Conservation (phyloP, 2,888 invertebrate genomes). For the Lasioglossum malachurum region DNA sequence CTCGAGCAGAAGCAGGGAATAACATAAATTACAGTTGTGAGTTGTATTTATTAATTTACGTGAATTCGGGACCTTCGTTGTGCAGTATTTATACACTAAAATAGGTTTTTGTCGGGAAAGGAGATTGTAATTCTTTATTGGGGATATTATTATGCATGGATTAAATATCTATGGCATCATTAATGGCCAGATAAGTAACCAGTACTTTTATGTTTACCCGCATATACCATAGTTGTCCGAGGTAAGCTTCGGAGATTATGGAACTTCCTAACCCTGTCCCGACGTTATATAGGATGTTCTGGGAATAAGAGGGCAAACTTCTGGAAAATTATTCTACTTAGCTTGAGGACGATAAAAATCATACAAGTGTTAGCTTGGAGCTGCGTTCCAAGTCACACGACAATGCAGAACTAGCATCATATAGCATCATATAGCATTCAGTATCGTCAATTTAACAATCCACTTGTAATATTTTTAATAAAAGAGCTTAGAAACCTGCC, state of each 20-base stretch:
- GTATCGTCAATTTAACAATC: too few relatives aligned
- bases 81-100: too few relatives aligned
- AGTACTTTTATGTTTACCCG: background rate
- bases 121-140: background rate
- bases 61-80: background rate
- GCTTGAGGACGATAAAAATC: background rate
- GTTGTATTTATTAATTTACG: background rate
- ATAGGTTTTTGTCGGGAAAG: background rate
- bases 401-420: background rate
- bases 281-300: background rate
- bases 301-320: background rate
- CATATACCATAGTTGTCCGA: background rate
- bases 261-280: background rate
- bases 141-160: slow-evolving; percentile 5
- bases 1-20: background rate
- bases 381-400: background rate
- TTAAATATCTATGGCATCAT: background rate
- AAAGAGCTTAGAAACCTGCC: background rate
- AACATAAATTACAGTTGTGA: background rate
- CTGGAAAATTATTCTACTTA: background rate
- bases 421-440: too few relatives aligned
- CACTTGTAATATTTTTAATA: background rate
- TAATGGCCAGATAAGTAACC: slow-evolving; percentile 5
- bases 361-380: background rate
- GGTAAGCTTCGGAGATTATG: slow-evolving; percentile 17